Conservation (phyloP, 2,113 vertebrate species). For the Cepphus grylle region DNA sequence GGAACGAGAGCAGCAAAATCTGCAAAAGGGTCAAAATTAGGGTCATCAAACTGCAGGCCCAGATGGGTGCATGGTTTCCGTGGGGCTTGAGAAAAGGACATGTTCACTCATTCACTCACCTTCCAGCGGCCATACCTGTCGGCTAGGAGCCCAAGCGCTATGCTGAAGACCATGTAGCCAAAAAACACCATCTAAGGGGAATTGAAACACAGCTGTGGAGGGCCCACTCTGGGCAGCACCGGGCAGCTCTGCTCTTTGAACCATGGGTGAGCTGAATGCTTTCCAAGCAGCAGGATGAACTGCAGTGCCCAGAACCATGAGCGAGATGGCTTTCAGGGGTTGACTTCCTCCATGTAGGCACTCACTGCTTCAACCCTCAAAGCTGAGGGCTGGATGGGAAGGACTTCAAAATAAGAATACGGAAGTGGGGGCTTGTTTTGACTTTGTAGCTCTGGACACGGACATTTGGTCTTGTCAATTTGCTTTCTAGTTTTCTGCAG, state of each 20-base stretch:
- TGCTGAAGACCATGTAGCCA: conserved; percentile 93
- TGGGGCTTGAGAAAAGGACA: rapidly evolving
- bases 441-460: not conserved
- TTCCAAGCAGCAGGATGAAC: not conserved
- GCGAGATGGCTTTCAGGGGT: rapidly evolving
- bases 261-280: not conserved
- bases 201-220: not conserved
- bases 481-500: not conserved
- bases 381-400: not conserved
- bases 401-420: not conserved
- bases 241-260: not conserved
- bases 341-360: not conserved
- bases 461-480: not conserved
- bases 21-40: not conserved
- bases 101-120: conserved; percentile 64
- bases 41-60: not conserved
- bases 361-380: not conserved
- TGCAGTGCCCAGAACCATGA: not conserved
- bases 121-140: conserved; percentile 93
- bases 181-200: conserved; percentile 91
- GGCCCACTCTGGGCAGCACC: not conserved
- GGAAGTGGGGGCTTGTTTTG: not conserved
- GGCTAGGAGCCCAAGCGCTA: conserved; percentile 83
- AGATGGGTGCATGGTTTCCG: rapidly evolving
- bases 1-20: conserved; percentile 87